Conservation (phyloP, 2,113 vertebrate genomes). For the Mustela nigripes region DNA sequence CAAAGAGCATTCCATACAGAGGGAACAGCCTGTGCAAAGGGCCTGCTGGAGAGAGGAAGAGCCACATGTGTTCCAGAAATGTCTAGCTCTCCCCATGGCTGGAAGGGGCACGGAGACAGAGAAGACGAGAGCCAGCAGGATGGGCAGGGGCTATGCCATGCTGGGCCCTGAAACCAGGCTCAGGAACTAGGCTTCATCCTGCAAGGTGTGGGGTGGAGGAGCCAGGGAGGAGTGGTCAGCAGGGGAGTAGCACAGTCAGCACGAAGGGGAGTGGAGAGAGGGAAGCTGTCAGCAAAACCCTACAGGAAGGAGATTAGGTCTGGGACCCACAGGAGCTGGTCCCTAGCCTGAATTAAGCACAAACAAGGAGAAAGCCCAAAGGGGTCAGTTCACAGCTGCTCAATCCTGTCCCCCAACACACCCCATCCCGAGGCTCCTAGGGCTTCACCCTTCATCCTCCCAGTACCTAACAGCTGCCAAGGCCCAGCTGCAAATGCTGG, state of each 20-base stretch:
- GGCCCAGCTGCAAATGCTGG: not conserved
- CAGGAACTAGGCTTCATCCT: not conserved
- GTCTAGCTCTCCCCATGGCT: not conserved
- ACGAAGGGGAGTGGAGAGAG: rapidly evolving
- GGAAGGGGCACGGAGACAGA: not conserved
- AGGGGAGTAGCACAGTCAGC: not conserved
- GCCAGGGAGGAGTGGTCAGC: not conserved
- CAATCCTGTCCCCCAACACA: not conserved
- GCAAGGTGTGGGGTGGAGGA: not conserved
- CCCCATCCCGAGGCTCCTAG: not conserved
- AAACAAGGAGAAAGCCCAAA: not conserved
- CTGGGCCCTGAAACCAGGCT: not conserved
- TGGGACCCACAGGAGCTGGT: not conserved
- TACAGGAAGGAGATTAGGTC: no score
- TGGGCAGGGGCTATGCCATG: not conserved
- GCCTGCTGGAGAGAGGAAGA: not conserved
- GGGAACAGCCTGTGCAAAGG: not conserved
- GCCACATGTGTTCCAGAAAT: not conserved
- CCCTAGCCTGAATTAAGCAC: not conserved
- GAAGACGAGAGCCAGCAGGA: not conserved
- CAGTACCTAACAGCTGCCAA: not conserved
- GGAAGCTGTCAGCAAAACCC: not conserved
- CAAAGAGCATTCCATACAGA: not conserved
- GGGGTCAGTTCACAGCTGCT: not conserved
- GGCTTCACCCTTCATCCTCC: not conserved